A percentile compares a stretch with the other conserved stretches of the same genome.
Evolutionary conservation across 2,113 vertebrate genomes (phyloP).

Genomic region (Pteruthius melanotis): DNA sequence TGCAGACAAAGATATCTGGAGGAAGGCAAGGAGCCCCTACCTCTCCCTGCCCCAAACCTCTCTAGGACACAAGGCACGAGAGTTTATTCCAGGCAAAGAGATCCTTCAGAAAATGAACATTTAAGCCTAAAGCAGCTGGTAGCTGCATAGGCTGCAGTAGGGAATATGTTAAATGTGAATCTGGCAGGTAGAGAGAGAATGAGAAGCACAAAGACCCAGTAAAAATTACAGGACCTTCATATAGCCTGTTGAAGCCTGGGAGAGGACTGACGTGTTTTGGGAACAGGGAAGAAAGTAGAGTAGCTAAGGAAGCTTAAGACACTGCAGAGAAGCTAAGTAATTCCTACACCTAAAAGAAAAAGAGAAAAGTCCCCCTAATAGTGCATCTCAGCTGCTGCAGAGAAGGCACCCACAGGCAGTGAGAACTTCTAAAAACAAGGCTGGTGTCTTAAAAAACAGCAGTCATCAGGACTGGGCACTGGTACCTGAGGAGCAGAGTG

Average conservation of each 20-base stretch:
- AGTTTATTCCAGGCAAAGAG: constrained; percentile 17
- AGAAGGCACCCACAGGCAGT: not conserved
- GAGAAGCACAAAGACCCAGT: not conserved
- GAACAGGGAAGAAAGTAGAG: not conserved
- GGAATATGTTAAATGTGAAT: not conserved
- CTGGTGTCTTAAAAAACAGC: not conserved
- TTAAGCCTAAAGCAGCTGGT: not conserved
- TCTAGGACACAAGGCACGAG: not conserved
- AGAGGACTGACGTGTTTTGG: not conserved
- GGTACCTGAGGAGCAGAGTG: not conserved
- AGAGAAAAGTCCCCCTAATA: not conserved
- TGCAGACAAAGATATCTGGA: not conserved
- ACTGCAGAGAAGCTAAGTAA: not conserved
- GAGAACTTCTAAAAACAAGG: not conserved
- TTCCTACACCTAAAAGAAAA: not conserved
- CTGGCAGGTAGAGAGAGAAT: not conserved
- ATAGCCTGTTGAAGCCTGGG: not conserved
- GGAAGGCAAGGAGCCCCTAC: not conserved
- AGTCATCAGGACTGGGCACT: not conserved
- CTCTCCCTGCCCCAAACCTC: not conserved
- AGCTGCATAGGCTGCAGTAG: not conserved
- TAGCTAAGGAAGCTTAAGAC: not conserved
- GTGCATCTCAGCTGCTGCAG: not conserved
- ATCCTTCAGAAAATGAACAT: not conserved
- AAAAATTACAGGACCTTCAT: not conserved